These are phyloP conservation scores for Latrodectus hesperus DNA, from an alignment of 2,888 invertebrate species.

Conservation along the genomic window DNA sequence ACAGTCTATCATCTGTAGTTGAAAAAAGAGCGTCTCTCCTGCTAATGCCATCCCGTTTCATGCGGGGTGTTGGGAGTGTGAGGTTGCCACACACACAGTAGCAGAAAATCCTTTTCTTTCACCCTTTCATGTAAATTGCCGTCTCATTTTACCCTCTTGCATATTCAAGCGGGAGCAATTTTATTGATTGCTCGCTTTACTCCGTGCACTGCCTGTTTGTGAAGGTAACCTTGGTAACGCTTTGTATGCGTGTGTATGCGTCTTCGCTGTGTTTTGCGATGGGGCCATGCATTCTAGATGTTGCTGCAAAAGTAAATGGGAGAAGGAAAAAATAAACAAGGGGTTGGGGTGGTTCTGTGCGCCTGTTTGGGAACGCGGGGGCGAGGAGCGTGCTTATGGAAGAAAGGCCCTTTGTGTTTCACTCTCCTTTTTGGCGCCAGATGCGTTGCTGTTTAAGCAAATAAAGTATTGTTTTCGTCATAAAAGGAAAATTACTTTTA, in stretches of 20 bases:
- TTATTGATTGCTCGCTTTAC: slow-evolving; percentile 65
- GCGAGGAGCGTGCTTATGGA: too few species aligned
- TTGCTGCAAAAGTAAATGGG: not conserved
- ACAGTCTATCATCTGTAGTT: too few species aligned
- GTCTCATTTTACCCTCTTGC: slow-evolving; percentile 68
- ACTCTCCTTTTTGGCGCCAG: slow-evolving; percentile 58
- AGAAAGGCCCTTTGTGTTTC: not conserved
- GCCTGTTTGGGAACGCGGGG: too few species aligned
- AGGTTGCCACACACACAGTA: not conserved
- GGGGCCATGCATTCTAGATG: slow-evolving; percentile 31
- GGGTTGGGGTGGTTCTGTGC: not conserved
- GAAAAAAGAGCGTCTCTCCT: too few species aligned
- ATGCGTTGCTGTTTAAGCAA: slow-evolving; percentile 54
- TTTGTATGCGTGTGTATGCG: slow-evolving; percentile 40
- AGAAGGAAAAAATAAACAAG: slow-evolving; percentile 31
- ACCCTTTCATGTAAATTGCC: slow-evolving; percentile 68
- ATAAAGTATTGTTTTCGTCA: slow-evolving; percentile 50
- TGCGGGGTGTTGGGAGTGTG: too few species aligned
- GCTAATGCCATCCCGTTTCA: too few species aligned
- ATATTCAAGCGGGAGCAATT: slow-evolving; percentile 66
- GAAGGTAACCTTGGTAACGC: slow-evolving; percentile 60
- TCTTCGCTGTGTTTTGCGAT: slow-evolving; percentile 14
- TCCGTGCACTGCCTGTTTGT: slow-evolving; percentile 59
- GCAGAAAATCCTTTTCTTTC: slow-evolving; percentile 32
- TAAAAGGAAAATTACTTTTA: slow-evolving; percentile 22